Evolutionary conservation across 2,888 invertebrate genomes (phyloP), one percentile per base, ranked within the genome.

Genomic region (Chromoteleia sp.): DNA sequence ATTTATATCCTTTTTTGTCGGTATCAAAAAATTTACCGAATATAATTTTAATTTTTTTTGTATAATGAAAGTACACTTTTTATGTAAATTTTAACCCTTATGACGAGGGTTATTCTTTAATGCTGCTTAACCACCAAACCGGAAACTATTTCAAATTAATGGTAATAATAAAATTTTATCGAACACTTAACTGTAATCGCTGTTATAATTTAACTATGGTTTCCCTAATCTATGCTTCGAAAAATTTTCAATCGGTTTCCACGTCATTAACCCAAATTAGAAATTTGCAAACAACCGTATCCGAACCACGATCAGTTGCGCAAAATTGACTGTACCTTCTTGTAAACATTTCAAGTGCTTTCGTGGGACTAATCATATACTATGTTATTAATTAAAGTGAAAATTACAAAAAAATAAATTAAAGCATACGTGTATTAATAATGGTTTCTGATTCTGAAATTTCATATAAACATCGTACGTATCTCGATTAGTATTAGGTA

Each of bases 241-340:
- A 56, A 68, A 56, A 68, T 4, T 56, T 67, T 17, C 56, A 68
- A 68, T 68, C 33, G 45, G 30, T 54, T 68, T 43, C 43, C 21
- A 36, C 41, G 43, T 21, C 45, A 45, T 68, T 68, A 68, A 68
- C 68, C 68, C 17, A 68, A 68, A 68, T 68, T 68, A 56, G 68
- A 56, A 68, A 30, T 30, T 68, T 54, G 17, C 17, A 21, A 45
- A 45, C 15, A 58, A 45, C 45, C 36, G 8, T 56, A 56, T 29
- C 15, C 21, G 1, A 19, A 17, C 12, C 33, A 17, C 43, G 56
- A 56, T 45, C 50, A 50, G 65, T 50, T 15, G 7, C 10, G 8
- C 10, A 41, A 36, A 41, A 59, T 41, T 41, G 4, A 59, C 21
- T 10, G 29, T 25, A 52, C 1, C 2, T 39, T 10, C n/a, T 14